A percentile compares a stretch with the other conserved stretches of the same genome.
Conservation (phyloP, 1,140 invertebrate genomes). For the Cyclina sinensis region DNA sequence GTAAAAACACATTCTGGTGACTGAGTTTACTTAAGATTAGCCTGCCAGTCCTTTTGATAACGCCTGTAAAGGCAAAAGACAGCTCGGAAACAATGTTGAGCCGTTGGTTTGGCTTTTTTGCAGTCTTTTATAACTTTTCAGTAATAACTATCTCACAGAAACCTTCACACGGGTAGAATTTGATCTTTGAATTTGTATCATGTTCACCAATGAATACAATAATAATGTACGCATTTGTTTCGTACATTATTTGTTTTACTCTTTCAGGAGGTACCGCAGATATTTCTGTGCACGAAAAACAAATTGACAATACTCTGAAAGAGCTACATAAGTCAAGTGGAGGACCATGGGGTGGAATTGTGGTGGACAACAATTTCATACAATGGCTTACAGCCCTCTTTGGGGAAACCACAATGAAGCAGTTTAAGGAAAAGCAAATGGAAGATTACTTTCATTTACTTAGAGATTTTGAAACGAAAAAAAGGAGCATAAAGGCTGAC, state of each 20-base stretch:
- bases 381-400: background rate
- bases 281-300: conserved; percentile 21
- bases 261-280: conserved; percentile 32
- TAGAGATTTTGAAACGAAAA: conserved; percentile 38
- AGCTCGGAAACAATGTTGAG: too few species aligned
- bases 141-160: too few species aligned
- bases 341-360: conserved; percentile 38
- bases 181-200: too few species aligned
- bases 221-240: too few species aligned
- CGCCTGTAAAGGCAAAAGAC: too few species aligned
- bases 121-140: too few species aligned
- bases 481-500: background rate
- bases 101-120: too few species aligned
- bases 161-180: too few species aligned
- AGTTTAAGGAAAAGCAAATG: conserved; percentile 9
- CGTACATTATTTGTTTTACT: background rate
- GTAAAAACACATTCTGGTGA: too few species aligned
- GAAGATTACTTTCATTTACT: conserved; percentile 16
- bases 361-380: conserved; percentile 23
- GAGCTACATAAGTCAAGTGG: conserved; percentile 29
- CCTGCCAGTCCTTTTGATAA: too few species aligned
- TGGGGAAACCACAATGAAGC: background rate
- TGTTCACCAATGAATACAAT: too few species aligned
- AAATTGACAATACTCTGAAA: background rate
- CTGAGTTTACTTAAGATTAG: too few species aligned